Percentiles rank a stretch among this genome's conserved stretches.
Conservation (phyloP, 2,888 invertebrate genomes). For the Lasioglossum calceatum region DNA sequence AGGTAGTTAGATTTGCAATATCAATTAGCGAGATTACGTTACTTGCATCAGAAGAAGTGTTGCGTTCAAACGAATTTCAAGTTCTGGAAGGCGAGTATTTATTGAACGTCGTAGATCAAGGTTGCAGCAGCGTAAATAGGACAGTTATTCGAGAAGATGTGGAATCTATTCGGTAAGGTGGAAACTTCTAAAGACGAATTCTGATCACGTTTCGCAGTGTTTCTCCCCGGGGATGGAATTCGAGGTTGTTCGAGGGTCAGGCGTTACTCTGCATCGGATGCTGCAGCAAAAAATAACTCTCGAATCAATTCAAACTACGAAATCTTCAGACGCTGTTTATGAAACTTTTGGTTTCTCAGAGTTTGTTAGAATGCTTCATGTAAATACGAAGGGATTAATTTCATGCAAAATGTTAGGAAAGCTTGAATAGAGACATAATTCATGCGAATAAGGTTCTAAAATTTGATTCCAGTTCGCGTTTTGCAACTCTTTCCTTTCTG, state of each 20-base stretch:
- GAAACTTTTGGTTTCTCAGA: background rate
- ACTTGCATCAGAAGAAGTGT: background rate
- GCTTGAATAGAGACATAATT: too few species aligned
- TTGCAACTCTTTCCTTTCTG: conserved; percentile 5
- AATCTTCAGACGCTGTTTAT: background rate
- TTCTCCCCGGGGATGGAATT: conserved; percentile 40
- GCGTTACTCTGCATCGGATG: conserved; percentile 49
- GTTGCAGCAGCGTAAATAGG: conserved; percentile 31
- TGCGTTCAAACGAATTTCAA: background rate
- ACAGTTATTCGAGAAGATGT: conserved; percentile 28
- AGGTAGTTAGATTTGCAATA: too few species aligned
- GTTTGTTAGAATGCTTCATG: background rate
- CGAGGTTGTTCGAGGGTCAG: conserved; percentile 22
- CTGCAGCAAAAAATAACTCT: conserved; percentile 39
- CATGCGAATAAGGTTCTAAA: too few species aligned
- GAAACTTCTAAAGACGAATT: conserved; percentile 50
- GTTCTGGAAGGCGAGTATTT: background rate
- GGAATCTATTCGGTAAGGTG: conserved; percentile 41
- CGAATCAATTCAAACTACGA: conserved; percentile 3
- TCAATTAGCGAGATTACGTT: background rate
- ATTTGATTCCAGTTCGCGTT: background rate
- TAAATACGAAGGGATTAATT: background rate
- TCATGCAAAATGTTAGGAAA: too few species aligned
- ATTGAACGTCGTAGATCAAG: conserved; percentile 4
- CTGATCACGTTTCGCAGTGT: conserved; percentile 53